Evolutionary conservation across 2,113 vertebrate genomes (phyloP), one percentile per base, ranked within the genome.

Genomic region (Eonycteris spelaea): DNA sequence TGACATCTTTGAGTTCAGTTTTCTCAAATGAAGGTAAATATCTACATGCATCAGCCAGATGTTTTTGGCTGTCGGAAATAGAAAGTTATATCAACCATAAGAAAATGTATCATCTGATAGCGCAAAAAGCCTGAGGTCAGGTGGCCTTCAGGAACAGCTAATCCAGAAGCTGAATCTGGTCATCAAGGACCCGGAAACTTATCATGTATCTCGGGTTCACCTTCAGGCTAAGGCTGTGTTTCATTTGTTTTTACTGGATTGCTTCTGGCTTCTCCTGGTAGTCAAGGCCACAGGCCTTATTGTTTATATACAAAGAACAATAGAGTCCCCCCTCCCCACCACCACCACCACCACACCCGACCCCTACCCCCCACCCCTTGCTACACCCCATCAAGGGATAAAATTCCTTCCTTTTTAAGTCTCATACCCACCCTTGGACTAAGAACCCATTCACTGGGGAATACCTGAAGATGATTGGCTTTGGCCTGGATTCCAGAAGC

Each of bases 381-480:
- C 15, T 15, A 51, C 51, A 51, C 15, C 35, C 33, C 51, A n/a
- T 63, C 8, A 0, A 0, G 18, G 38, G 71, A 57, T 59, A 43
- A 30, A 48, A 85, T 57, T 30, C 21, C 21, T 22, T 73, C 80
- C 33, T 83, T 45, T 82, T 13, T 61, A 63, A 68, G 19, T 59
- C 26, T 88, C 38, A 21, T 22, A 14, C 24, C 30, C 22, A 63
- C 30, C 11, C 51, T 13, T 63, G 9, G 35, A n/a, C 12, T 30
- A 57, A 91, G 67, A 79, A 87, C 4, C 33, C 48, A 30, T 5
- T 38, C 8, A 3, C 1, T 19, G 22, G 38, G 22, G 19, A 78
- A 79, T 57, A 57, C 51, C 51, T 24, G n/a, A 26, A 79, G 70
- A 45, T 92, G 70, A 80, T 65, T 95, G 93, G 75, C 38, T 94